Evolutionary conservation across 1,140 invertebrate species (phyloP).

Genomic region (Drosophila kohkoa): DNA sequence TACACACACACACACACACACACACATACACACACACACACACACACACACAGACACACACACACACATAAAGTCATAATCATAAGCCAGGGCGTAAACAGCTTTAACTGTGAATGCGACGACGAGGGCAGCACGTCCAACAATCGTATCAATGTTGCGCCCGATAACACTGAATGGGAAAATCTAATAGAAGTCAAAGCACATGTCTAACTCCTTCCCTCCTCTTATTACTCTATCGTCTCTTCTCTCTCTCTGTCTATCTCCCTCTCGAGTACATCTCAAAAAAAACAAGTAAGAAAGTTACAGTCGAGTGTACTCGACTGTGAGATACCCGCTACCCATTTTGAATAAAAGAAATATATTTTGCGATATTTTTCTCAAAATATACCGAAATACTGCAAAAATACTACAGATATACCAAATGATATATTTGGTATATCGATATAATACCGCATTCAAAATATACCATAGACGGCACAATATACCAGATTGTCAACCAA

Average conservation of each 20-base stretch:
- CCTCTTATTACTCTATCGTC: too few relatives aligned
- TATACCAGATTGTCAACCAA: too few relatives aligned
- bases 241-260: not conserved
- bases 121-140: conserved; percentile 29
- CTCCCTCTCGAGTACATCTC: not conserved
- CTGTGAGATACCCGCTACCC: too few relatives aligned
- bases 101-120: conserved; percentile 22
- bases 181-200: conserved; percentile 39
- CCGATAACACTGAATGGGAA: conserved; percentile 33
- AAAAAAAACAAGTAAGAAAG: too few relatives aligned
- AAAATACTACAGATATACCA: too few relatives aligned
- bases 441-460: too few relatives aligned
- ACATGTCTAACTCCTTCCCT: not conserved
- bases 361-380: too few relatives aligned
- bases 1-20: not conserved
- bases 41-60: not conserved
- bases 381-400: too few relatives aligned
- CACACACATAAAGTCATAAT: not conserved
- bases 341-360: too few relatives aligned
- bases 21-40: not conserved
- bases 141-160: conserved; percentile 23
- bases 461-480: too few relatives aligned
- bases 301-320: too few relatives aligned
- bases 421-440: too few relatives aligned
- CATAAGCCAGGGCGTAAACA: conserved; percentile 16